A percentile compares a stretch with the other conserved stretches of the same genome.
phyloP scores from a whole-genome alignment of 2,797 vertebrate species.

The Sebastes taczanowskii region DNA sequence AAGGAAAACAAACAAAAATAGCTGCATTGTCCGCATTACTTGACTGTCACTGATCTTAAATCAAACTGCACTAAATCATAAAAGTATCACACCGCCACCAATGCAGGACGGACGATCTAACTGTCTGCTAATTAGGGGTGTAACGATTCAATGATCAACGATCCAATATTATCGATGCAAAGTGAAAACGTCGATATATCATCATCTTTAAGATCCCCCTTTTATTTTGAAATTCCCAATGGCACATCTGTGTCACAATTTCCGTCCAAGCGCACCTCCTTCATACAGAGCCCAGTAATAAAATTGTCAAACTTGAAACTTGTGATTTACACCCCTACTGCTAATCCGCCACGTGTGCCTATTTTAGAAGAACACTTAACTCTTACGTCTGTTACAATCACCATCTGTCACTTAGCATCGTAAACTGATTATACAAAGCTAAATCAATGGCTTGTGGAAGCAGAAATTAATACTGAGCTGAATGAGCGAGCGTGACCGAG shows the following conservation, averaged over 20 bases:
- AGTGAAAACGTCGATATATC: too few relatives aligned
- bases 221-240: too few relatives aligned
- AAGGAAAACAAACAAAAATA: not conserved
- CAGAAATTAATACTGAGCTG: conserved; percentile 43
- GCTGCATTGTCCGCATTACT: not conserved
- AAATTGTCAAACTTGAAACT: too few relatives aligned
- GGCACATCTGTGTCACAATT: too few relatives aligned
- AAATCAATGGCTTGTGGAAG: not conserved
- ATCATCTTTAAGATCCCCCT: too few relatives aligned
- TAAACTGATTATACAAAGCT: conserved; percentile 37
- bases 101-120: not conserved
- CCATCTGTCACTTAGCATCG: conserved; percentile 1
- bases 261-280: too few relatives aligned
- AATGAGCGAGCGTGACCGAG: not conserved
- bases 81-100: not conserved
- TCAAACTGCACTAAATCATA: not conserved
- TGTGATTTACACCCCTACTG: too few relatives aligned
- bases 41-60: not conserved
- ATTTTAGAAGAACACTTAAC: not conserved
- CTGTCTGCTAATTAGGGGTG: not conserved
- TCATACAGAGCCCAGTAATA: too few relatives aligned
- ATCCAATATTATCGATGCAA: too few relatives aligned
- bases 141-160: too few relatives aligned
- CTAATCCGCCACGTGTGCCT: not conserved
- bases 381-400: conserved; percentile 3